Percentiles rank a stretch among this genome's conserved stretches.
Evolutionary conservation across 2,888 invertebrate species (phyloP).

Genomic region (Torymus tubicola): DNA sequence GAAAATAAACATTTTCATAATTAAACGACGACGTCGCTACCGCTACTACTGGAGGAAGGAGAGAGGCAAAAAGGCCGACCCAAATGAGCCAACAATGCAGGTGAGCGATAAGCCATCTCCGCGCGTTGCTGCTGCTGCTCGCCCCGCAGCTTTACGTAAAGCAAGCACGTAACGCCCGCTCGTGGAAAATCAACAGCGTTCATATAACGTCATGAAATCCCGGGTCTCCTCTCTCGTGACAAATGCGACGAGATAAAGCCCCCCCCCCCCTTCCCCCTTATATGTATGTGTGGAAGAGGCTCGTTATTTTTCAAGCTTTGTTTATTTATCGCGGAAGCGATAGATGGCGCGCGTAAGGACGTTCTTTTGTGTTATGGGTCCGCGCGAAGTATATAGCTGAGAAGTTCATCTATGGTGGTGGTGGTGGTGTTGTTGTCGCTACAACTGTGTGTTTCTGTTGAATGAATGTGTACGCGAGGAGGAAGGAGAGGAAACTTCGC

Average conservation of each 20-base stretch:
- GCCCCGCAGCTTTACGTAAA: slow-evolving; percentile 28
- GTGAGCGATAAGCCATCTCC: slow-evolving; percentile 41
- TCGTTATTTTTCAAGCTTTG: background rate
- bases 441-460: no score
- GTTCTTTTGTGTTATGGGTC: background rate
- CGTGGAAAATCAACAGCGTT: slow-evolving; percentile 42
- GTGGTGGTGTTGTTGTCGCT: no score
- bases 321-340: background rate
- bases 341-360: no score
- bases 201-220: slow-evolving; percentile 24
- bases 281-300: background rate
- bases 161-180: slow-evolving; percentile 32
- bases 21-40: slow-evolving; percentile 22
- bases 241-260: slow-evolving; percentile 39
- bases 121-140: slow-evolving; percentile 5
- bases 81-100: slow-evolving; percentile 42
- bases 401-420: no score
- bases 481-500: no score
- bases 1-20: slow-evolving; percentile 46
- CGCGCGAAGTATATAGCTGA: no score
- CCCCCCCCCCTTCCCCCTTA: background rate
- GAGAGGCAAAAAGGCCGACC: slow-evolving; percentile 11
- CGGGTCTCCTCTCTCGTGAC: slow-evolving; percentile 22
- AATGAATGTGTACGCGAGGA: no score
- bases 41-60: background rate